Base-by-base conservation (phyloP, 2,113 vertebrate genomes). In the Macrotis lagotis region DNA sequence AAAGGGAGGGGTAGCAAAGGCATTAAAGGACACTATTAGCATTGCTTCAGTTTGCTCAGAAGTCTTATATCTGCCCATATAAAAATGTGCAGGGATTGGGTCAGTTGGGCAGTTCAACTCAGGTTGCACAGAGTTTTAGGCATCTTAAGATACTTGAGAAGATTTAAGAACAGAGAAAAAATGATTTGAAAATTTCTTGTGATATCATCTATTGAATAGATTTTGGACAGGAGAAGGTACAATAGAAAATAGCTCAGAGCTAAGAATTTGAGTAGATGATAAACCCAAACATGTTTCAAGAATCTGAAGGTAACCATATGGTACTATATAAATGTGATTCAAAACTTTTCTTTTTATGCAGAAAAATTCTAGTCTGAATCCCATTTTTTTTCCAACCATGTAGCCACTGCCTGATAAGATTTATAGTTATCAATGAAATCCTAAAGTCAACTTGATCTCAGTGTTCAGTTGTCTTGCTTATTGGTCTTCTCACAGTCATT, bases 291-390 rank as follows among this genome's bases (percentile, higher is more conserved):
- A 31, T 12, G 16, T 74, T 74, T 22, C 37, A n/a, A n/a, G 31
- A 74, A 74, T n/a, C 66, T 74, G 37, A 74, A n/a, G n/a, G 66
- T 74, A 37, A 66, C 55, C 31, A 74, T n/a, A 16, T 66, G 31
- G 3, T 95, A 89, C 0, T 1, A 96, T 91, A n/a, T 47, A 26
- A 88, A 44, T 88, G 89, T 95, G 90, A 95, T 91, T 83, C 55
- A 50, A 96, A 95, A 94, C 92, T n/a, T 53, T 74, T 3, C 0
- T 25, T 25, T 95, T 92, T n/a, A 44, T 37, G n/a, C 22, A 91
- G 94, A 94, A 90, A 83, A 92, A 94, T 51, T 88, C 94, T 50
- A 44, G 91, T 94, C 26, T 74, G 66, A 74, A 74, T 7, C 37
- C 66, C 66, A 74, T 1, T 74, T 74, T 1, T 74, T 74, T 74